phyloP scores from a whole-genome alignment of 2,797 vertebrate species.

The Bucorvus abyssinicus region DNA sequence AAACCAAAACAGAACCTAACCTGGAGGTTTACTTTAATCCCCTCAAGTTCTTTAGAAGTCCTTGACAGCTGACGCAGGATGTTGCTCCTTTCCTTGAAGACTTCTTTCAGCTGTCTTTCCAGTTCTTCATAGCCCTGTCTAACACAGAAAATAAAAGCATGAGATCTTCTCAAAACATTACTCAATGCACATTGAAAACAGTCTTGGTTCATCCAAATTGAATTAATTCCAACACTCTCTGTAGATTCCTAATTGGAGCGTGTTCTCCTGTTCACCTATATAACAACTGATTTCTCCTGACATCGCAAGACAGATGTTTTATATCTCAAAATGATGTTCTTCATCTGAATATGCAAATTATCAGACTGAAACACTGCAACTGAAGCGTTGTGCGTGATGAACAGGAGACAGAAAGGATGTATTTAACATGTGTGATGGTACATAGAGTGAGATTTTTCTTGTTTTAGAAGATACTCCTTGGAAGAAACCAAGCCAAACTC shows the following conservation, averaged over 20 bases:
- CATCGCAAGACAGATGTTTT: neutral
- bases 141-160: slow-evolving; percentile 68
- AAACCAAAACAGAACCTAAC: slow-evolving; percentile 69
- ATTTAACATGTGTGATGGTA: neutral
- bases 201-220: neutral
- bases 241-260: neutral
- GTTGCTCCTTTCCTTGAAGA: slow-evolving; percentile 91
- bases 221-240: neutral
- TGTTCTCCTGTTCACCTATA: neutral
- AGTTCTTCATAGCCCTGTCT: slow-evolving; percentile 94
- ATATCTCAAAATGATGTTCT: neutral
- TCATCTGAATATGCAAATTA: neutral
- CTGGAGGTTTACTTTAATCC: slow-evolving; percentile 95
- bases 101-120: slow-evolving; percentile 92
- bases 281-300: neutral
- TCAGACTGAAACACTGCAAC: neutral
- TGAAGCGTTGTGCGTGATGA: neutral
- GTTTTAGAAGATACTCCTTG: neutral
- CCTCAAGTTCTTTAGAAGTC: slow-evolving; percentile 92
- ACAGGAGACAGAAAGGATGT: neutral
- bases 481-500: neutral
- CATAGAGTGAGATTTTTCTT: neutral
- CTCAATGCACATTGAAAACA: neutral
- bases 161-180: neutral
- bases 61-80: slow-evolving; percentile 93